These are phyloP conservation scores for Brachionus koreanus DNA, from an alignment of 1,140 invertebrate genomes.

Conservation along the genomic window DNA sequence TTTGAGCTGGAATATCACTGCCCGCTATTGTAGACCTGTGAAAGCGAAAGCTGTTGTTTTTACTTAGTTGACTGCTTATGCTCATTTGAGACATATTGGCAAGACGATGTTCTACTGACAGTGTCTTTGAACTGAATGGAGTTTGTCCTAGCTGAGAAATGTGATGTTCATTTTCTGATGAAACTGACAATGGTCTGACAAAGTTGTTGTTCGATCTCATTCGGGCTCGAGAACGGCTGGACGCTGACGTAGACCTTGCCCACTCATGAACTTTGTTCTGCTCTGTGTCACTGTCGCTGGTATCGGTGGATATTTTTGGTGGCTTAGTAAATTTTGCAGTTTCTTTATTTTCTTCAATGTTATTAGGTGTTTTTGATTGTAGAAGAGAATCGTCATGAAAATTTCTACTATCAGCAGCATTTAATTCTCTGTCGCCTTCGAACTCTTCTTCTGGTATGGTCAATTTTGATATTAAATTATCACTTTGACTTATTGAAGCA, in stretches of 20 bases:
- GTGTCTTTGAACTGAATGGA: not conserved
- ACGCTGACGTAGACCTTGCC: not conserved
- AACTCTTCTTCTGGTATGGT: constrained; percentile 8
- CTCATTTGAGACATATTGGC: constrained; percentile 40
- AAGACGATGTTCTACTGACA: constrained; percentile 35
- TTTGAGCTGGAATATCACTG: not conserved
- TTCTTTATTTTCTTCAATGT: not conserved
- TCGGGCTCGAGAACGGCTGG: not conserved
- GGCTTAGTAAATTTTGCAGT: not conserved
- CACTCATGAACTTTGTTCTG: not conserved
- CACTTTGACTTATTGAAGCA: not conserved
- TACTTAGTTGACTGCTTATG: constrained; percentile 27
- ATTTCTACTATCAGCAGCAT: not conserved
- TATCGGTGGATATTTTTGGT: not conserved
- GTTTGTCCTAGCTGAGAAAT: not conserved
- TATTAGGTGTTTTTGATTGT: not conserved
- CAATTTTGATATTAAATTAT: constrained; percentile 4
- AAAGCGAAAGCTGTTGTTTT: constrained; percentile 6
- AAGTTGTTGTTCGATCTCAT: not conserved
- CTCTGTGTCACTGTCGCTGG: constrained; percentile 7
- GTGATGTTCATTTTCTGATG: not conserved
- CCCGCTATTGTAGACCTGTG: not conserved
- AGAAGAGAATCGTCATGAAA: not conserved
- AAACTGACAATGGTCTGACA: not conserved
- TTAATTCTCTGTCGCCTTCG: not conserved